phyloP scores from a whole-genome alignment of 2,888 invertebrate genomes.

The Sericinus montela region DNA sequence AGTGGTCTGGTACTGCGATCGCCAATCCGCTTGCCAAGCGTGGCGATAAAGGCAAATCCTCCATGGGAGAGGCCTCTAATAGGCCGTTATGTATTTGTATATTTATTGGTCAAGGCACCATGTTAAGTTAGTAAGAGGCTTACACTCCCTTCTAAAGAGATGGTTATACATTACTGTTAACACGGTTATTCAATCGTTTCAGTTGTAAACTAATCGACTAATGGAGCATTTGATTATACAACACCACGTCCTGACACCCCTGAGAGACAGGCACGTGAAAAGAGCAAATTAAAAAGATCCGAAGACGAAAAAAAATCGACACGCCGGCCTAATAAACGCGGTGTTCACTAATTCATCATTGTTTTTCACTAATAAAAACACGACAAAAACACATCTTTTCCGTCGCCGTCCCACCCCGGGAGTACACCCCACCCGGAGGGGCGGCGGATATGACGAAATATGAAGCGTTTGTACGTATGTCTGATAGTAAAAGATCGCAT shows the following conservation, averaged over 20 bases:
- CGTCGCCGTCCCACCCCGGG: slow-evolving; percentile 24
- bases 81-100: too few relatives aligned
- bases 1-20: too few relatives aligned
- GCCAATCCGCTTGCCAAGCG: too few relatives aligned
- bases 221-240: too few relatives aligned
- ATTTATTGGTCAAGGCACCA: too few relatives aligned
- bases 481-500: background rate
- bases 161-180: too few relatives aligned
- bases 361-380: slow-evolving; percentile 73
- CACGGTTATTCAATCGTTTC: too few relatives aligned
- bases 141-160: too few relatives aligned
- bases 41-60: too few relatives aligned
- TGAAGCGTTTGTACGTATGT: slow-evolving; percentile 9
- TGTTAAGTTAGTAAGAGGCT: too few relatives aligned
- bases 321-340: slow-evolving; percentile 56
- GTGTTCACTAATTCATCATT: slow-evolving; percentile 70
- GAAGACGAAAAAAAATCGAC: slow-evolving; percentile 38
- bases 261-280: slow-evolving; percentile 9
- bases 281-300: slow-evolving; percentile 37
- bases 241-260: slow-evolving; percentile 1
- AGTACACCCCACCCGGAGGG: slow-evolving; percentile 17
- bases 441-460: slow-evolving; percentile 6
- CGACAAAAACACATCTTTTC: slow-evolving; percentile 57
- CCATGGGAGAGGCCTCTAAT: too few relatives aligned
- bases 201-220: too few relatives aligned